Evolutionary conservation across 2,888 invertebrate genomes (phyloP), one percentile per base, ranked within the genome.

Genomic region (Rhynchonema sp.): DNA sequence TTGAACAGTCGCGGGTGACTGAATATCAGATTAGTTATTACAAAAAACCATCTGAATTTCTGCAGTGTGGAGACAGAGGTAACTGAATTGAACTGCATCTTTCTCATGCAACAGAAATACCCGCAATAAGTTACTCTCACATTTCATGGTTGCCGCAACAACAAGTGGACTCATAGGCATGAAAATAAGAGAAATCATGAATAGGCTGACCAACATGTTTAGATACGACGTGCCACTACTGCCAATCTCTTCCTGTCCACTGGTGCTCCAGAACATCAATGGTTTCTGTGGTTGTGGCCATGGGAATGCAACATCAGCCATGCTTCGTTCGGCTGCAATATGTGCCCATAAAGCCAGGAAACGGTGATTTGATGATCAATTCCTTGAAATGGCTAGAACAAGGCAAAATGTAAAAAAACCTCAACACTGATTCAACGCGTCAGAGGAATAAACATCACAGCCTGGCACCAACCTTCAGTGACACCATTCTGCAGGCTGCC

Each of bases 401-500:
- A 38, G 17, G 38, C 38, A 17, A 17, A 38, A 38, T n/a, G n/a
- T n/a, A n/a, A n/a, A n/a, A n/a, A n/a, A n/a, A n/a, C n/a, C n/a
- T n/a, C n/a, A n/a, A n/a, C n/a, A n/a, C n/a, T n/a, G n/a, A n/a
- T n/a, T n/a, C n/a, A n/a, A n/a, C n/a, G n/a, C n/a, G n/a, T n/a
- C n/a, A n/a, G n/a, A n/a, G n/a, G n/a, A n/a, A n/a, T n/a, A n/a
- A n/a, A n/a, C n/a, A n/a, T n/a, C n/a, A n/a, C n/a, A n/a, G n/a
- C n/a, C n/a, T n/a, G n/a, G n/a, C n/a, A 13, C 9, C 38, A 38
- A 49, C 49, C 49, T 49, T 49, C 87, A 67, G 92, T 91, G 1
- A 99, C 96, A 1, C 98, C 98, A 74, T 99, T 99, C 74, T 99
- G 98, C 57, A 99, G 80, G 1, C 91, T 91, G 0, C 98, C 96